Evolutionary conservation across 1,140 invertebrate genomes (phyloP).

Genomic region (fruit fly (Drosophila melanogaster)): Release_6_plus_ISO1_MT NT_033777.3:30204501-30205000

Average conservation of each 20-base stretch:
- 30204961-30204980: slow-evolving; percentile 13
- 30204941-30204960: neutral
- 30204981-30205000: neutral
- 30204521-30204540: neutral
- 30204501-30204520: neutral
- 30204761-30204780: neutral
- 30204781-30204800: neutral
- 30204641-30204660: neutral
- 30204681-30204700: neutral
- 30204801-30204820: neutral
- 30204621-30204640: neutral
- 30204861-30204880: neutral
- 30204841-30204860: neutral
- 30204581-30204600: neutral
- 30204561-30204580: neutral
- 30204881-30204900: neutral
- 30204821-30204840: neutral
- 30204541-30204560: neutral
- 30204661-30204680: neutral
- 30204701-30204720: neutral
- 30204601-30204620: slow-evolving; percentile 8
- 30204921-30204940: neutral
- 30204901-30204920: neutral
- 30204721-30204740: neutral
- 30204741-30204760: no score